These are phyloP conservation scores for Thumatha senex DNA, from an alignment of 2,888 invertebrate genomes.

Conservation along the genomic window DNA sequence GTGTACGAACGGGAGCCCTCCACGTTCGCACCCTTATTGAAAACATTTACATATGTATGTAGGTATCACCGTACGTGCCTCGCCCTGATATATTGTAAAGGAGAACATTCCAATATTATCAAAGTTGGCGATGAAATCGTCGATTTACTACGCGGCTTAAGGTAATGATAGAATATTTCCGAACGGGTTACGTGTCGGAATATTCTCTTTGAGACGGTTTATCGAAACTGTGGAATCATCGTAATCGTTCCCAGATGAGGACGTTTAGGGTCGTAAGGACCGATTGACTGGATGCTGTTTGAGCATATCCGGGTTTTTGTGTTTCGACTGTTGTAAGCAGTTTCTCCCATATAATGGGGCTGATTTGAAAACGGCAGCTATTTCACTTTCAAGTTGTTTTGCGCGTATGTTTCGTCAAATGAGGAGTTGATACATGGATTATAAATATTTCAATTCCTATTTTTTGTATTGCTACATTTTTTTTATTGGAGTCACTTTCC, in stretches of 20 bases:
- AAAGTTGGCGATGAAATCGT: constrained; percentile 56
- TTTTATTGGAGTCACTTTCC: too few relatives aligned
- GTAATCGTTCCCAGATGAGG: constrained; percentile 43
- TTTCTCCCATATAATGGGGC: constrained; percentile 15
- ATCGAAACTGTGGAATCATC: constrained; percentile 46
- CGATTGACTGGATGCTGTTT: constrained; percentile 36
- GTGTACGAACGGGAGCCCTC: constrained; percentile 42
- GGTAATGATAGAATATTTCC: constrained; percentile 66
- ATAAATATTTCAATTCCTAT: too few relatives aligned
- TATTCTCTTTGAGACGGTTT: constrained; percentile 40
- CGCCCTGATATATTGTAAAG: constrained; percentile 57
- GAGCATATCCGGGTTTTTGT: constrained; percentile 31
- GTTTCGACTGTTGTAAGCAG: constrained; percentile 20
- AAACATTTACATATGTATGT: constrained; percentile 77
- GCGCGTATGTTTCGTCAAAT: too few relatives aligned
- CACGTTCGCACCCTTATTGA: constrained; percentile 60
- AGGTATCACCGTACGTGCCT: constrained; percentile 44
- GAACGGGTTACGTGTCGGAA: constrained; percentile 49
- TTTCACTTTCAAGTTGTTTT: background rate
- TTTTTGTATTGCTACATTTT: too few relatives aligned
- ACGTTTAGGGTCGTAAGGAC: constrained; percentile 19
- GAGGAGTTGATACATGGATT: too few relatives aligned
- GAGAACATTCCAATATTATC: constrained; percentile 53
- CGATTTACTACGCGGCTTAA: constrained; percentile 59
- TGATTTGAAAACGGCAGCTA: constrained; percentile 15